Base-by-base conservation (phyloP, 2,888 invertebrate genomes). In the Melieria crassipennis region DNA sequence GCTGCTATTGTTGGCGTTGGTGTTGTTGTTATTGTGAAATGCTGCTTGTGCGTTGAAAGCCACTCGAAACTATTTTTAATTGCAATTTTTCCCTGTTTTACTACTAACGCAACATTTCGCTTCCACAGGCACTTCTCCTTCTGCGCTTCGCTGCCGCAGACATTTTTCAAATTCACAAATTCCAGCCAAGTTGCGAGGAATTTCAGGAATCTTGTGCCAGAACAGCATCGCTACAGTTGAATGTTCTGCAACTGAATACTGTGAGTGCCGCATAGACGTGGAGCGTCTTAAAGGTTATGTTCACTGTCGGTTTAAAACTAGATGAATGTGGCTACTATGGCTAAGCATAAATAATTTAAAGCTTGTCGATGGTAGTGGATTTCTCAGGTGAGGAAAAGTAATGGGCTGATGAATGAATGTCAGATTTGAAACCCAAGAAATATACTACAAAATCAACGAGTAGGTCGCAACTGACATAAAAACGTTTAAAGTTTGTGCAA, bases 51-150 rank as follows among this genome's bases (percentile, higher is more conserved):
- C n/a, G 16, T 10, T 52, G 52, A 57, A 74, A 72, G 72, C 72
- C 72, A 74, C 75, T 75, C 76, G 80, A 79, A 83, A 84, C 83
- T 82, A 84, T 83, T 83, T 84, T 83, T 84, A 84, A 83, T 83
- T 83, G 83, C 81, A 80, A 79, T 81, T 30, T 30, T 30, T 30
- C 30, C 1, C 30, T 30, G 71, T 71, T 74, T 73, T 73, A 48
- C 70, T 55, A 42, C 30, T 50, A 56, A 30, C 52, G 50, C 48
- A 30, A 9, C 66, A 69, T 70, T 71, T 69, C 73, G 66, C 72
- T 72, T 68, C 67, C 70, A 64, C 70, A 66, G 61, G 66, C 56
- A 65, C 75, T 78, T 77, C 58, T 73, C 66, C 60, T 70, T 77
- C 58, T 57, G 52, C 43, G 7, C 43, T 50, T 16, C 55, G 10